A percentile compares a stretch with the other conserved stretches of the same genome.
These are phyloP conservation scores for Picathartes gymnocephalus DNA, from an alignment of 2,113 vertebrate genomes.

Conservation along the genomic window DNA sequence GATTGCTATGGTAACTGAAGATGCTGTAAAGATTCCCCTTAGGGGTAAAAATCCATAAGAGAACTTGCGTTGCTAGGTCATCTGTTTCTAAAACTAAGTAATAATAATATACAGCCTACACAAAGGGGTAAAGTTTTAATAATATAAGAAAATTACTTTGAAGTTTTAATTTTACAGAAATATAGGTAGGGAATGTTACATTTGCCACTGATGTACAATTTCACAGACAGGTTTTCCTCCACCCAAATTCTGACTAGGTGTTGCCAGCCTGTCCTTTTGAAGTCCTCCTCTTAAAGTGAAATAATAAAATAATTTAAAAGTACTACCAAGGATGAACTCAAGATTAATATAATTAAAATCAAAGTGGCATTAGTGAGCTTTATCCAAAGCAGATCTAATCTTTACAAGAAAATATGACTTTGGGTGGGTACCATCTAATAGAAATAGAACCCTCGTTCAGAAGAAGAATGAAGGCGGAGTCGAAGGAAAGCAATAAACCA, in stretches of 20 bases:
- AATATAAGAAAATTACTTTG: background rate
- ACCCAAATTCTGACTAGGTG: background rate
- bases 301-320: background rate
- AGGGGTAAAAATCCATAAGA: background rate
- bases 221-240: background rate
- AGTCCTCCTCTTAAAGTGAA: background rate
- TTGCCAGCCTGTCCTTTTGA: background rate
- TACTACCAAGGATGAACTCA: background rate
- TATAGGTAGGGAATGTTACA: rapidly evolving
- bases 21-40: background rate
- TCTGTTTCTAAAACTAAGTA: background rate
- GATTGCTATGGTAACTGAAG: background rate
- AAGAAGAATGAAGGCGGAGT: background rate
- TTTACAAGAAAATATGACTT: background rate
- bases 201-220: background rate
- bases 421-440: background rate
- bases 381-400: background rate
- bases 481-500: background rate
- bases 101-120: background rate
- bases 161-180: background rate
- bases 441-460: background rate
- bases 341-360: background rate
- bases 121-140: background rate
- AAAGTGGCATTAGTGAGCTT: background rate
- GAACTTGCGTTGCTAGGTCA: background rate